Evolutionary conservation across 2,888 invertebrate genomes (phyloP).

Genomic region (Lordiphosa fenestrarum): DNA sequence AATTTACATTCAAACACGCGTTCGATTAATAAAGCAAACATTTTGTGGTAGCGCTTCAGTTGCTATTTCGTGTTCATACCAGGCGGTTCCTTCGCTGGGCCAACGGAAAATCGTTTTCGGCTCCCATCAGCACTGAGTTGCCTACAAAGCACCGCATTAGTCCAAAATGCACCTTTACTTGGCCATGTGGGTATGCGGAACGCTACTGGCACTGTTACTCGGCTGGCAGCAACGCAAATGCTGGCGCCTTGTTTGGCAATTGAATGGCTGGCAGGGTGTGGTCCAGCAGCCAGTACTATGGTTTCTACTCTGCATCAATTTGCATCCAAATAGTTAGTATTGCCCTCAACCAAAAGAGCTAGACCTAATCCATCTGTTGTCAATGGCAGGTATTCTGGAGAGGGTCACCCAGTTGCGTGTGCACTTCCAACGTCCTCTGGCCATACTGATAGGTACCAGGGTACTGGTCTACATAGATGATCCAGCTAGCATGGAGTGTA

Average conservation of each 20-base stretch:
- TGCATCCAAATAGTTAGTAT: constrained; percentile 77
- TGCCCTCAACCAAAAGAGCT: too few relatives aligned
- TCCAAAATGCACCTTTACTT: constrained; percentile 50
- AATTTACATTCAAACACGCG: too few relatives aligned
- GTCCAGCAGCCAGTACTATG: constrained; percentile 76
- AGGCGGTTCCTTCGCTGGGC: constrained; percentile 1
- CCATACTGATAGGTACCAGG: constrained; percentile 70
- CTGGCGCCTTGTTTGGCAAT: constrained; percentile 77
- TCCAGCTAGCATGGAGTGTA: constrained; percentile 73
- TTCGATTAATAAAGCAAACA: too few relatives aligned
- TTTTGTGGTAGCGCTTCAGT: too few relatives aligned
- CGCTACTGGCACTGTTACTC: constrained; percentile 47
- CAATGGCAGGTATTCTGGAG: constrained; percentile 62
- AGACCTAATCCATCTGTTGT: background rate
- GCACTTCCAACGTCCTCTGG: constrained; percentile 71
- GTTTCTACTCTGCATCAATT: constrained; percentile 66
- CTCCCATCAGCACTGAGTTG: constrained; percentile 20
- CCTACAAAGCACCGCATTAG: constrained; percentile 60
- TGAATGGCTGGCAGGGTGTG: constrained; percentile 76
- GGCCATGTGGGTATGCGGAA: constrained; percentile 60
- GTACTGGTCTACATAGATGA: constrained; percentile 76
- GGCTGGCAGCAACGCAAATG: constrained; percentile 72
- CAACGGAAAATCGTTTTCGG: background rate
- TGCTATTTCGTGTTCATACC: too few relatives aligned
- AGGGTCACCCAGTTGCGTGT: constrained; percentile 60